Evolutionary conservation across 2,113 vertebrate genomes (phyloP), one percentile per base, ranked within the genome.

Genomic region (Colossoma macropomum): DNA sequence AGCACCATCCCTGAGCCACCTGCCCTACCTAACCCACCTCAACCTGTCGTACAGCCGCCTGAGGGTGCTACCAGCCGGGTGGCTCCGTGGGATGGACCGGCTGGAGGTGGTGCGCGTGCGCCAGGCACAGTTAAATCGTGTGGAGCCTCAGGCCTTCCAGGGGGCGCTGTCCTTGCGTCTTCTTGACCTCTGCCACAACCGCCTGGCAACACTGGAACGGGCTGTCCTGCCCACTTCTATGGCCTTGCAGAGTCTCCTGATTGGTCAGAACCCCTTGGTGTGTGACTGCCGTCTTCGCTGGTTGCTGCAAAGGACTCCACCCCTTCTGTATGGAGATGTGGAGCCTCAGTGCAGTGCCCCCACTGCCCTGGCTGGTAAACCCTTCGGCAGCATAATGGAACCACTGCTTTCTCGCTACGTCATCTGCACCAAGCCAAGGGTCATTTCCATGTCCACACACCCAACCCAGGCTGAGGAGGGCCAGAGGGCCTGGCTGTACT

Each of bases 211-310:
- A 0, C 92, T 99, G 87, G 97, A 99, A 91, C 96, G 95, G 83
- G 95, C 93, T 0, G 95, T 95, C 74, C 98, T 99, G 86, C 95
- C 97, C 66, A 96, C 96, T 0, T 95, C 97, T 59, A 95, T 96
- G 85, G 95, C 93, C 88, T 92, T 99, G 87, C 96, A 96, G 91
- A 96, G 94, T 0, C 96, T 99, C 52, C 96, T 96, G 89, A 93
- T 99, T 23, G 97, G 97, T 86, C 94, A 95, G 84, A 99, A 99
- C 88, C 97, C 97, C 0, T 92, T 99, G 82, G 97, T 97, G 82
- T 99, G 98, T 0, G 98, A 99, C 92, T 99, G 98, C 82, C 95
- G 98, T 68, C 93, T 99, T 77, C 94, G 98, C 62, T 99, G 98
- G 98, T 94, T 99, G 54, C 96, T 99, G 92, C 95, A 96, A 75